A percentile compares a stretch with the other conserved stretches of the same genome.
phyloP scores from a whole-genome alignment of 2,888 invertebrate genomes.

The Cataglyphis albicans region DNA sequence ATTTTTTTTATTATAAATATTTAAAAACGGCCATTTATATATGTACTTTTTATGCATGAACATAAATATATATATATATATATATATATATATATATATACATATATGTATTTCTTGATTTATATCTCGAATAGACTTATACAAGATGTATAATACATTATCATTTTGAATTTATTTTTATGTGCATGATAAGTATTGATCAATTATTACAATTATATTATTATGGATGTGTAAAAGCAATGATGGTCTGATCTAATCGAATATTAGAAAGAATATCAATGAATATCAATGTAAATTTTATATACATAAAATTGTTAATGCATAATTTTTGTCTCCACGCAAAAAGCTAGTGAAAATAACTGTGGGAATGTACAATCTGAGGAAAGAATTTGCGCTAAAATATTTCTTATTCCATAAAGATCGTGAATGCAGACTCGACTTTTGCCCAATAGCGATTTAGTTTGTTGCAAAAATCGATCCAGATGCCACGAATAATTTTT shows the following conservation, averaged over 20 bases:
- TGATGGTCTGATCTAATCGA: slow-evolving; percentile 46
- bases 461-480: slow-evolving; percentile 50
- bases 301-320: slow-evolving; percentile 62
- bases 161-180: slow-evolving; percentile 72
- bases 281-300: slow-evolving; percentile 56
- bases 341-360: slow-evolving; percentile 32
- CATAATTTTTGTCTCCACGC: slow-evolving; percentile 42
- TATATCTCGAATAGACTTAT: slow-evolving; percentile 72
- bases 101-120: slow-evolving; percentile 66
- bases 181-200: slow-evolving; percentile 54
- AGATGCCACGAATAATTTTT: slow-evolving; percentile 47
- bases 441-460: slow-evolving; percentile 35
- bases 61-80: slow-evolving; percentile 70
- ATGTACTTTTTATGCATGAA: slow-evolving; percentile 72
- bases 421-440: not conserved
- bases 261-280: slow-evolving; percentile 40
- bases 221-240: slow-evolving; percentile 59
- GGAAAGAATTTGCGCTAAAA: slow-evolving; percentile 12
- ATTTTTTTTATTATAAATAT: slow-evolving; percentile 83
- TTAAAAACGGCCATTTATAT: slow-evolving; percentile 80
- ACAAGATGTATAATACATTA: slow-evolving; percentile 63
- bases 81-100: slow-evolving; percentile 33
- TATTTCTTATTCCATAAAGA: not conserved
- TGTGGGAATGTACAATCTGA: slow-evolving; percentile 18
- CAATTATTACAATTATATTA: slow-evolving; percentile 66